These are phyloP conservation scores for Axis porcinus DNA, from an alignment of 2,113 vertebrate genomes.

Conservation along the genomic window DNA sequence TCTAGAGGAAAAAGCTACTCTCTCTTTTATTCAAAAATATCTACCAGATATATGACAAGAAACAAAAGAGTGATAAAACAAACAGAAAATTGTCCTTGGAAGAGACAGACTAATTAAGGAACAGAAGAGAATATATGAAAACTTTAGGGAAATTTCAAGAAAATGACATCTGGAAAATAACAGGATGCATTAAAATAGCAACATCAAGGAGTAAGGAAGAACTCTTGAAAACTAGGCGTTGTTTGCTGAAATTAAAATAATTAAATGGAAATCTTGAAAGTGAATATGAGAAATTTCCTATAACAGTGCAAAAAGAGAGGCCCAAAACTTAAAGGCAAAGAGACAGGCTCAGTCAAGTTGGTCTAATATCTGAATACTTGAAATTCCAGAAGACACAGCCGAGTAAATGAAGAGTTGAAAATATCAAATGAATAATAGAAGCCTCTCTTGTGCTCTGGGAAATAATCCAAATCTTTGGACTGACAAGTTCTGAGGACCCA, in stretches of 20 bases:
- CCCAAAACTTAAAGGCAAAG: not conserved
- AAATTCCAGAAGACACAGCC: not conserved
- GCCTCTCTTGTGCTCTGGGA: not conserved
- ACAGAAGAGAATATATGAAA: not conserved
- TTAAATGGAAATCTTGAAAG: not conserved
- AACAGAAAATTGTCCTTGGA: not conserved
- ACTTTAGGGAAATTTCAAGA: not conserved
- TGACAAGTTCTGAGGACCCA: not conserved
- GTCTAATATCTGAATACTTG: not conserved
- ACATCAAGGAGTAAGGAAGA: not conserved
- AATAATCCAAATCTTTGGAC: not conserved
- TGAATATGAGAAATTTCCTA: not conserved
- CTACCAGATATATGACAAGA: not conserved
- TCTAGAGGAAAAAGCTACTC: not conserved
- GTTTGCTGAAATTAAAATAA: not conserved
- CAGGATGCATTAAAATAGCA: not conserved
- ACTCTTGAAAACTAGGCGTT: not conserved
- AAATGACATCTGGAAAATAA: not conserved
- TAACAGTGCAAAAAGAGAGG: not conserved
- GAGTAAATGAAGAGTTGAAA: not conserved
- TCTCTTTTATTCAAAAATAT: not conserved
- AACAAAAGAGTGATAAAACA: not conserved
- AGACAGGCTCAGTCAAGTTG: not conserved
- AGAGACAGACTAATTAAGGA: not conserved
- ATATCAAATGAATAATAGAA: not conserved